Evolutionary conservation across 2,113 vertebrate species (phyloP).

Genomic region (Antigone vipio): DNA sequence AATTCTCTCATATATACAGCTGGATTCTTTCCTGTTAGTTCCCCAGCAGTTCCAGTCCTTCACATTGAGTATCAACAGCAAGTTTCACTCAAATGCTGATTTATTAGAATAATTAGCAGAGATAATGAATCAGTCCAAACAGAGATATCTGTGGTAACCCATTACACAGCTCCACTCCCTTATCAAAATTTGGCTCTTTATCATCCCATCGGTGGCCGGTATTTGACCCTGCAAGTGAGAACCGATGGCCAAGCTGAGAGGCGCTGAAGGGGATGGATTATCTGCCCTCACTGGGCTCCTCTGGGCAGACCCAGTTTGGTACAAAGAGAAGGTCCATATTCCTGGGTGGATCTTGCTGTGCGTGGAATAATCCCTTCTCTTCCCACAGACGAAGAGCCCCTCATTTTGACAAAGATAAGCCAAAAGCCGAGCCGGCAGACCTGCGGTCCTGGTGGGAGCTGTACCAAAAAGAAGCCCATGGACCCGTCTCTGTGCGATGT

Average conservation of each 20-base stretch:
- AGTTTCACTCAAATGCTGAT: neutral
- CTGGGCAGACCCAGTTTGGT: neutral
- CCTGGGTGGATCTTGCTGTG: neutral
- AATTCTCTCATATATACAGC: neutral
- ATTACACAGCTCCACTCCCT: neutral
- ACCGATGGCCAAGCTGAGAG: fast-evolving
- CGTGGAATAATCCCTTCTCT: neutral
- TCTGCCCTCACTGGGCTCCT: neutral
- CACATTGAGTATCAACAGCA: neutral
- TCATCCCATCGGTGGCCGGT: neutral
- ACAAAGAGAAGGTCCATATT: neutral
- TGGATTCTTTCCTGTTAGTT: neutral
- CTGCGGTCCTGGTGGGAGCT: neutral
- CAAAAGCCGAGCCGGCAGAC: neutral
- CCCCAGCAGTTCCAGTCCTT: neutral
- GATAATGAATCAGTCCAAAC: neutral
- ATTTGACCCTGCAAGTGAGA: neutral
- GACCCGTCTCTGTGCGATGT: fast-evolving
- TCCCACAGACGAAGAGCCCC: neutral
- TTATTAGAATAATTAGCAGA: neutral
- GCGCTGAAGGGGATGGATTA: neutral
- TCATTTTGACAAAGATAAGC: neutral
- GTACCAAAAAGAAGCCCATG: fast-evolving
- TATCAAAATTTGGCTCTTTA: neutral
- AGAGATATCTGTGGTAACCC: neutral